Evolutionary conservation across 1,140 invertebrate genomes (phyloP), one percentile per base, ranked within the genome.

Genomic region (Sweltsa coloradensis): DNA sequence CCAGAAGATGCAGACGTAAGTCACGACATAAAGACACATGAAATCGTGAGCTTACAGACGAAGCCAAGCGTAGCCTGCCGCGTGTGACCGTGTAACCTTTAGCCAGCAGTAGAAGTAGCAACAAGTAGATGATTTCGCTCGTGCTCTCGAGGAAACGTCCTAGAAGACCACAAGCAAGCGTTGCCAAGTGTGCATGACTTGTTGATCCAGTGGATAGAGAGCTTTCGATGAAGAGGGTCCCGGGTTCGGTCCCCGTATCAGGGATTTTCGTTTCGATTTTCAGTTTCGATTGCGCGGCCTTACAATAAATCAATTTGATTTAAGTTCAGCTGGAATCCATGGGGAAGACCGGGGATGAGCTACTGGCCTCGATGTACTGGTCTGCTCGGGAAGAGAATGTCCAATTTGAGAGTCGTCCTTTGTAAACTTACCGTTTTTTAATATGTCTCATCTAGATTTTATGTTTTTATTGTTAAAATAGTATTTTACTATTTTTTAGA

Each of bases 21-120:
- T 77, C n/a, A 83, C 65, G 1, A 73, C 60, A 55, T 89, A 88
- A 18, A 82, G 63, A 44, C 78, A 79, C 71, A 89, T 81, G 60
- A 94, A 87, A 86, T 67, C 4, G 79, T 81, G 13, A 90, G 66
- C 66, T 89, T 86, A 85, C 69, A 1, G 76, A 74, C 18, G 82
- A 81, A 11, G 64, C 67, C 1, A 76, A 64, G 34, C 80, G 74
- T 11, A 94, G 64, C 2, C 85, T 63, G 0, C 85, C 89, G 46
- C 89, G 72, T 0, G 90, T 94, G 11, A 95, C 81, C 0, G 90
- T 94, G 58, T 83, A 94, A 2, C 91, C 90, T 64, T 94, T 89
- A 0, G 83, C 89, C 57, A 93, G 67, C 14, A 95, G 63, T 19
- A 95, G 67, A 22, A 95, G 67, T 25, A 94, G 66, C 1, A 90